Conservation (phyloP, 2,113 vertebrate genomes). For the Potamarius usumacintae region DNA sequence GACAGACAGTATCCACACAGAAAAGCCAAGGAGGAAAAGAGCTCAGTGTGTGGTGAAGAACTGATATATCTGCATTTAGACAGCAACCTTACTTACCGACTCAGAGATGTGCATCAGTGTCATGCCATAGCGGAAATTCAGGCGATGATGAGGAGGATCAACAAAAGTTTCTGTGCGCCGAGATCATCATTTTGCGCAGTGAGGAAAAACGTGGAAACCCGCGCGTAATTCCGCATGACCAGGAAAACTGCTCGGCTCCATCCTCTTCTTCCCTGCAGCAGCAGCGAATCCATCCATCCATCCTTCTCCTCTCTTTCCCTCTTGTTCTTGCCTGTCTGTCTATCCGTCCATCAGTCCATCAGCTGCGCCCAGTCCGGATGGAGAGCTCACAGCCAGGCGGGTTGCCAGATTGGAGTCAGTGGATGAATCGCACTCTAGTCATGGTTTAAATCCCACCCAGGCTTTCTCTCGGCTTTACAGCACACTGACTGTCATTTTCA, state of each 20-base stretch:
- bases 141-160: not conserved
- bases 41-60: not conserved
- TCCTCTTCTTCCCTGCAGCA: not conserved
- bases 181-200: constrained; percentile 26
- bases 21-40: not conserved
- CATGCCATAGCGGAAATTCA: not conserved
- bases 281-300: constrained; percentile 6
- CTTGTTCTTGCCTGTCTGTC: not conserved
- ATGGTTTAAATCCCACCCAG: not conserved
- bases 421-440: not conserved
- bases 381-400: constrained; percentile 46
- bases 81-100: constrained; percentile 37
- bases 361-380: constrained; percentile 46
- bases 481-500: not conserved
- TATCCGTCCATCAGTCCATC: constrained; percentile 42
- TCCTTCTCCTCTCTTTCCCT: constrained; percentile 29
- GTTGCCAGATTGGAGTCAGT: constrained; percentile 27
- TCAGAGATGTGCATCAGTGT: constrained; percentile 21
- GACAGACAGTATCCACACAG: not conserved
- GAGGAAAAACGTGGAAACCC: not conserved
- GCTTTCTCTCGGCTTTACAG: not conserved
- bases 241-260: not conserved
- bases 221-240: constrained; percentile 36
- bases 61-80: not conserved
- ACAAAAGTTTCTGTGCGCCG: constrained; percentile 46